Base-by-base conservation (phyloP, 2,113 vertebrate genomes). In the Oncorhynchus gorbuscha region DNA sequence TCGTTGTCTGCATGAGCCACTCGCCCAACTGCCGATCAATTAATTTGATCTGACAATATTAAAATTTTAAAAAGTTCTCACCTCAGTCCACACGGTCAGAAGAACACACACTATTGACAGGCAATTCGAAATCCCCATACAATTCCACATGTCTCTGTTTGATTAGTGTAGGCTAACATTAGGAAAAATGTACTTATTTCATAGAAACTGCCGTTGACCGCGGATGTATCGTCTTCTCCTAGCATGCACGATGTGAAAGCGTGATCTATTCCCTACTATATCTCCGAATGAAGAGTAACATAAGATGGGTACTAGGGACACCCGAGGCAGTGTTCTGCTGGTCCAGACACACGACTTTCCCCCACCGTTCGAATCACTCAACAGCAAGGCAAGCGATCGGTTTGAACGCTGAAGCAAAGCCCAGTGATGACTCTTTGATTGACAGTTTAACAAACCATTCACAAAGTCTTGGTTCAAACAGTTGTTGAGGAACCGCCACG, bases 131-230 rank as follows among this genome's bases (percentile, higher is more conserved):
- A 79, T 90, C 83, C 88, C 76, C 66, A 77, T 78, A 78, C 81
- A 87, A 85, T 82, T 92, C 93, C 92, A 90, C 93, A 94, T 94
- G 92, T 90, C 92, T 92, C 83, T 83, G 82, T 83, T 88, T 65
- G 86, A 86, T 74, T 81, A 77, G 76, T 83, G 82, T 77, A 71
- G 82, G 78, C 79, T 76, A 83, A 81, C 91, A 91, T 90, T 0
- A 82, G 88, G 72, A 83, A 84, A 71, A 76, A 82, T 16, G 26
- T 39, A 20, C 55, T 48, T 65, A 76, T 85, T 69, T 61, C 69
- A 78, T 67, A 59, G 62, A 61, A 59, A 77, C 24, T 11, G 26
- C 76, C 72, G 80, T 72, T 48, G 72, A 62, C 72, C 76, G 80
- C 72, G 76, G 80, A 81, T 26, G 62, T 76, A 51, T 89, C 79